Base-by-base conservation (phyloP, 2,888 invertebrate species). In the Drosophila diplacantha region DNA sequence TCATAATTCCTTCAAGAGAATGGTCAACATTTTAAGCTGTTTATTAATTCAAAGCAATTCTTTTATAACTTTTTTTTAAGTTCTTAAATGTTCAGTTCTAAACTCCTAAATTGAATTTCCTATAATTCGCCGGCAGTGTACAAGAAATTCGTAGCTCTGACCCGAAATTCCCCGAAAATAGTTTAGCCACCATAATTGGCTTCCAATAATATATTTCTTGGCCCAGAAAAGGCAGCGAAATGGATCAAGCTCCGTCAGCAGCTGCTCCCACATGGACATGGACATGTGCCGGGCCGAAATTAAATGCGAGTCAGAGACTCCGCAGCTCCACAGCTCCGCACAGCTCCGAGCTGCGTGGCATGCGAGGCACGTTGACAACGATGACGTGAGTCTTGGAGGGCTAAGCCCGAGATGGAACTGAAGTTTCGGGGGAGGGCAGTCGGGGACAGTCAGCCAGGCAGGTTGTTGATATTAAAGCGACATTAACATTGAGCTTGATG, bases 401-500 rank as follows among this genome's bases (percentile, higher is more conserved):
- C 69, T 68, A 32, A 56, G 64, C 57, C 52, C 57, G 72, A 75
- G 69, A 69, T 72, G 67, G 71, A 66, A 35, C n/a, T 37, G 44
- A 38, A 44, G 53, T 65, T 41, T 22, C 12, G 43, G 35, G 18
- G 31, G 37, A 20, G 53, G 31, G 39, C 46, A 41, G 39, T 26
- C 12, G 2, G 43, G 41, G 68, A 22, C 38, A 38, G 38, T 14
- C 20, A 14, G 44, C 14, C 9, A 6, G 43, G 38, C 34, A 61
- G 69, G 71, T 61, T 62, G 66, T 66, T 80, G 57, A 64, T 74
- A 73, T 73, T 80, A 83, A 84, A 77, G 68, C 76, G 60, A 54
- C 79, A 66, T 81, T 80, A 80, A 72, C 80, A 84, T 83, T 80
- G 80, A 80, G 83, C 75, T 78, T 75, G 71, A 78, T 79, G 75